Base-by-base conservation (phyloP, 2,797 vertebrate genomes). In the Catharus ustulatus region DNA sequence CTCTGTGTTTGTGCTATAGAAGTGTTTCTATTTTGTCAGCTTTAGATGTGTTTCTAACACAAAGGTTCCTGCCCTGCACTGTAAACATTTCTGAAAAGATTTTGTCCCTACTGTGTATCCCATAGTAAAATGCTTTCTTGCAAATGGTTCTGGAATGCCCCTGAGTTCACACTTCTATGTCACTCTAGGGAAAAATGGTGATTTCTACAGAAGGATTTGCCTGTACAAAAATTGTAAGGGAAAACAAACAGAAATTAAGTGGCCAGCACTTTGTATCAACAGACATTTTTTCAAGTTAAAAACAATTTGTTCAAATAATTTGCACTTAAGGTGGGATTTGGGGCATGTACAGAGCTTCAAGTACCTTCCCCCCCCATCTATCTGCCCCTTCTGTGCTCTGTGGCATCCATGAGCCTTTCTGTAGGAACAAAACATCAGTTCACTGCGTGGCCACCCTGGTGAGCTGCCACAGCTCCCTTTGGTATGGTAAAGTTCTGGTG, bases 401-500 rank as follows among this genome's bases (percentile, higher is more conserved):
- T 58, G 81, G 42, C 19, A 61, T 16, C 16, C 2, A 4, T 34
- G 51, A 62, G 6, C 30, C 49, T 36, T 48, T 62, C 30, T 5
- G 3, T 2, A 80, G 45, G 12, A 87, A 10, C 38, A 46, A 40
- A 89, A 55, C 8, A 11, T 10, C 20, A 40, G 32, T 15, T 74
- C 0, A 2, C 17, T 45, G 15, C n/a, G 22, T 4, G 1, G 3
- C n/a, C 9, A 19, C 8, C 26, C 24, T 21, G 11, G 15, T 34
- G 77, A 63, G 46, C 17, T 66, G 19, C 38, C 10, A 20, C 13
- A 58, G 21, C 15, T 52, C 30, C 0, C 0, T 40, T 11, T n/a
- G 15, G 13, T 2, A 2, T 29, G 34, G 7, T 34, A 18, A 43
- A 40, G 30, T 34, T 61, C 52, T 81, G 45, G 22, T 7, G 17